phyloP scores from a whole-genome alignment of 1,140 invertebrate species.

The honey bee (Apis mellifera) region DNA sequence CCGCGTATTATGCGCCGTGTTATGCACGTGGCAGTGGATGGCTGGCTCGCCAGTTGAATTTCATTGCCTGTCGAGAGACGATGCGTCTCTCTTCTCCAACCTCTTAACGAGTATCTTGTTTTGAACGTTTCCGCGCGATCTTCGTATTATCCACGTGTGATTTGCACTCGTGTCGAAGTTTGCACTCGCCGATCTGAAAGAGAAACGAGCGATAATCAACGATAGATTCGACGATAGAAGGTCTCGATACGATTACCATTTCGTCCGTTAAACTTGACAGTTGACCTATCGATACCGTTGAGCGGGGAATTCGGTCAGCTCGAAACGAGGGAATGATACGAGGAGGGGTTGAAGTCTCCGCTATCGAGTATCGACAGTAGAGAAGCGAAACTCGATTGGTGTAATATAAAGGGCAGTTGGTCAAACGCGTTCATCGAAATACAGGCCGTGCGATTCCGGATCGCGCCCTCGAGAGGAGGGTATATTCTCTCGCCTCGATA shows the following conservation, averaged over 20 bases:
- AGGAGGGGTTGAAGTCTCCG: not conserved
- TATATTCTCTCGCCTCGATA: not conserved
- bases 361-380: not conserved
- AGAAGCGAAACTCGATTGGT: not conserved
- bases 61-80: not conserved
- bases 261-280: not conserved
- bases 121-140: not conserved
- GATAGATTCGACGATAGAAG: not conserved
- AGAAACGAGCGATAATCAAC: not conserved
- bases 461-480: not conserved
- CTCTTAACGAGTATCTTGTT: not conserved
- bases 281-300: not conserved
- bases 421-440: not conserved
- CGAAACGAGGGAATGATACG: not conserved
- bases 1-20: not conserved
- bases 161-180: not conserved
- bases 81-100: not conserved
- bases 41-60: conserved; percentile 3
- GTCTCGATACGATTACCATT: not conserved
- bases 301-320: not conserved
- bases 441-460: not conserved
- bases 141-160: not conserved
- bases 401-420: conserved; percentile 15
- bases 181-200: no score
- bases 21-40: not conserved